Evolutionary conservation across 2,888 invertebrate species (phyloP).

Genomic region (Eristalis pertinax): DNA sequence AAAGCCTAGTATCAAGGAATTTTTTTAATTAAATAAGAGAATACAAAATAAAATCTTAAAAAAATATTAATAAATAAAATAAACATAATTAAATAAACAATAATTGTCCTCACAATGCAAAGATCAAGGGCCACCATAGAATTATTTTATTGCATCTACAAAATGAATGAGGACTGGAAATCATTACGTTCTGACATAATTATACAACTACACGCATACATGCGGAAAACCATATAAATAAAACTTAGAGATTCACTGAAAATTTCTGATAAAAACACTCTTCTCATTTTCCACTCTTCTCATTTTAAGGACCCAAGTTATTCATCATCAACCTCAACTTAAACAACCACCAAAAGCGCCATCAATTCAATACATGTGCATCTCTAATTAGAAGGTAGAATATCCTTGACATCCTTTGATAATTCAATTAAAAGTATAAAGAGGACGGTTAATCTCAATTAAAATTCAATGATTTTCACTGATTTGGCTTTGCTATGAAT

Average conservation of each 20-base stretch:
- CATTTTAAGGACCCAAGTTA: neutral
- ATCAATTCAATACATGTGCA: conserved; percentile 4
- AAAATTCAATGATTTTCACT: conserved; percentile 7
- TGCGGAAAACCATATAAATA: no score
- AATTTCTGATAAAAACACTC: neutral
- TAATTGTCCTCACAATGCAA: no score
- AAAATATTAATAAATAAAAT: no score
- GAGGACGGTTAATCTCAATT: neutral
- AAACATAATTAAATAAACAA: no score
- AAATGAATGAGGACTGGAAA: no score
- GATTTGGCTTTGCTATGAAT: neutral
- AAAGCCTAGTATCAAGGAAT: no score
- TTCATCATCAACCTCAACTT: neutral
- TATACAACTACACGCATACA: no score
- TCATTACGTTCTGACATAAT: no score
- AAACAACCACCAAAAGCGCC: conserved; percentile 5
- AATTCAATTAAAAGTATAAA: neutral
- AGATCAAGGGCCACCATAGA: no score
- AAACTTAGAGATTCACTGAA: neutral
- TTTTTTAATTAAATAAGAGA: no score
- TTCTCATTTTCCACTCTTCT: neutral
- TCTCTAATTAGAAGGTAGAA: conserved; percentile 11
- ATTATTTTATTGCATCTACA: no score
- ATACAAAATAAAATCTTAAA: no score
- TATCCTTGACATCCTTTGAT: conserved; percentile 20